Evolutionary conservation across 2,113 vertebrate species (phyloP), one percentile per base, ranked within the genome.

Genomic region (Electrona antarctica): DNA sequence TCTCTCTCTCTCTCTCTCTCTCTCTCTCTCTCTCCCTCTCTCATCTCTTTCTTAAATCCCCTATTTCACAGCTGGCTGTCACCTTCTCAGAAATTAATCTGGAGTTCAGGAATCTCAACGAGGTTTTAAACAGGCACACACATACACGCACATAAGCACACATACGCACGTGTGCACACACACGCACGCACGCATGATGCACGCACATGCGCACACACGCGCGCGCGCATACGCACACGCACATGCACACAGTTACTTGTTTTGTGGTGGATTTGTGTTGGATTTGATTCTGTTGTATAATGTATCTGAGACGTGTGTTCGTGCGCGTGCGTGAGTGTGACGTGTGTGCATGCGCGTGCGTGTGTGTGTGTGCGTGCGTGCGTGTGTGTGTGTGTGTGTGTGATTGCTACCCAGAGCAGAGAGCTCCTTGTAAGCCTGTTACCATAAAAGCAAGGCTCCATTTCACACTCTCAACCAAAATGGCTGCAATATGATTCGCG

Each of bases 21-120:
- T 41, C 33, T 41, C 33, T 41, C 33, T 41, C 33, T 41, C 33
- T 41, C 33, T 41, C 33, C n/a, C n/a, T n/a, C n/a, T n/a, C n/a
- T n/a, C n/a, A n/a, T 41, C 33, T 41, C 33, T 41, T 6, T 41
- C 33, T 41, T 41, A 41, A 41, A 41, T 41, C 29, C 56, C 28
- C 47, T 33, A 46, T 73, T 69, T 80, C 73, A 69, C 60, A 69
- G 60, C 65, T 11, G 1, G 10, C 13, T 11, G 46, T 71, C 69
- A 45, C 4, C 46, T 21, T 55, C 46, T 0, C 64, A 15, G 64
- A 11, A 54, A 54, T 54, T 54, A 54, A 54, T 54, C 51, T n/a
- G 12, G 33, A 41, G 33, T 41, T 41, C 33, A 41, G 33, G 33
- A 41, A 41, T 41, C 33, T 41, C 33, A 41, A 41, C 33, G 33